Evolutionary conservation across 2,888 invertebrate species (phyloP).

Genomic region (Scotopteryx bipunctaria): DNA sequence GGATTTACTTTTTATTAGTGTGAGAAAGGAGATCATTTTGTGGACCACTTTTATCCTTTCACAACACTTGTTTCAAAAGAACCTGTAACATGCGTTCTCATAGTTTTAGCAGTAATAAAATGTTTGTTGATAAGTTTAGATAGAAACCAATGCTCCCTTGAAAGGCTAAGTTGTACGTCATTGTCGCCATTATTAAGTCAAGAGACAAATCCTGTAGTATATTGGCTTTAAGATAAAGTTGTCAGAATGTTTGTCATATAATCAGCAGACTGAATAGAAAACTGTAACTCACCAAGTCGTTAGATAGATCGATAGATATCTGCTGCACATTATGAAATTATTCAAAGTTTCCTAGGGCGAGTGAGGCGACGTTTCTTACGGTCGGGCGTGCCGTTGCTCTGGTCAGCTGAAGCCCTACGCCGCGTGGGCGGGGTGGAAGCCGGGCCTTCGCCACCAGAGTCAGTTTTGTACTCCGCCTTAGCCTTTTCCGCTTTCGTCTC

Average conservation of each 20-base stretch:
- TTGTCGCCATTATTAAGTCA: conserved; percentile 1
- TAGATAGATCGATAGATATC: not conserved
- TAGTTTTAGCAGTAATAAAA: too few species aligned
- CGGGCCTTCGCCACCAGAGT: conserved; percentile 43
- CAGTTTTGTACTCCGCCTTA: conserved; percentile 43
- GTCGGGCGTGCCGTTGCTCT: conserved; percentile 62
- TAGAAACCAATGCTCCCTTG: conserved; percentile 17
- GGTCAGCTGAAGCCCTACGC: conserved; percentile 68
- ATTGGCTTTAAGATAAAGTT: not conserved
- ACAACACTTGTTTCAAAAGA: too few species aligned
- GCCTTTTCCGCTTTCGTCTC: conserved; percentile 30
- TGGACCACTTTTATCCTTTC: too few species aligned
- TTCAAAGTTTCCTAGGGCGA: conserved; percentile 73
- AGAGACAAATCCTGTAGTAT: not conserved
- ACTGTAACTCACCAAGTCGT: conserved; percentile 17
- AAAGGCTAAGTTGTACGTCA: not conserved
- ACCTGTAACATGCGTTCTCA: too few species aligned
- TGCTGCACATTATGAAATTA: not conserved
- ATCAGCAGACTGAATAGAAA: not conserved
- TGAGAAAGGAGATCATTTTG: too few species aligned
- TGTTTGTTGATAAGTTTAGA: conserved; percentile 18
- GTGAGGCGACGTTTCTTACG: conserved; percentile 78
- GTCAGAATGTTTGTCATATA: not conserved
- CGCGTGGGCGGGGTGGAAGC: conserved; percentile 58
- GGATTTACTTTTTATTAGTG: too few species aligned